Percentiles rank a stretch among this genome's conserved stretches.
phyloP scores from a whole-genome alignment of 2,113 vertebrate genomes.

The Saimiri boliviensis region DNA sequence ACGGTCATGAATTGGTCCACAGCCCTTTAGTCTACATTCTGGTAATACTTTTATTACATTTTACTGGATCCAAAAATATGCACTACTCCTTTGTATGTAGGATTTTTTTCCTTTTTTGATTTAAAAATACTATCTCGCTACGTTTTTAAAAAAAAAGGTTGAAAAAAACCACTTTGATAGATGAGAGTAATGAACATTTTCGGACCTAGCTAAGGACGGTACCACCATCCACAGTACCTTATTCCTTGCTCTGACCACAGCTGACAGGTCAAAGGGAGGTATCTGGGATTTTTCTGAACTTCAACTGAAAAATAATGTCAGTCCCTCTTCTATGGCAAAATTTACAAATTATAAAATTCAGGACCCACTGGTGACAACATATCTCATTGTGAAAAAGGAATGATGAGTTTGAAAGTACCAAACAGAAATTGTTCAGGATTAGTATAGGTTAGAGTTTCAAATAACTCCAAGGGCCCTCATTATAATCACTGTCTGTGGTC shows the following conservation, averaged over 20 bases:
- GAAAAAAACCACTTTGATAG: slow-evolving; percentile 18
- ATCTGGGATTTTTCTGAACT: not conserved
- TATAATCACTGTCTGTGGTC: not conserved
- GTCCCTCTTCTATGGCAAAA: not conserved
- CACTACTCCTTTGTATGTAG: not conserved
- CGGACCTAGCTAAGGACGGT: not conserved
- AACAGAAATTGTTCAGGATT: not conserved
- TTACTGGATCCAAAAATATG: not conserved
- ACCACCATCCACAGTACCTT: not conserved
- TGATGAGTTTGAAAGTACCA: not conserved
- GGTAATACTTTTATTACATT: not conserved
- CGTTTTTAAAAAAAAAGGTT: not conserved
- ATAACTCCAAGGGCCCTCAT: not conserved
- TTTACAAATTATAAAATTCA: not conserved
- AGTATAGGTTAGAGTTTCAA: not conserved
- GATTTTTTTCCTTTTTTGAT: not conserved
- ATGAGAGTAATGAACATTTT: not conserved
- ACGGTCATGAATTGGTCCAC: not conserved
- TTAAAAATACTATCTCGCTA: not conserved
- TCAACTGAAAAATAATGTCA: not conserved
- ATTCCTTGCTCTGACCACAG: not conserved
- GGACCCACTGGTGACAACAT: not conserved
- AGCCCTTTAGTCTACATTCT: not conserved
- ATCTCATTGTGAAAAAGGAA: not conserved
- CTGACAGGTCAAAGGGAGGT: not conserved